These are phyloP conservation scores for Tromatobia lineatoria DNA, from an alignment of 2,888 invertebrate genomes.

Conservation along the genomic window DNA sequence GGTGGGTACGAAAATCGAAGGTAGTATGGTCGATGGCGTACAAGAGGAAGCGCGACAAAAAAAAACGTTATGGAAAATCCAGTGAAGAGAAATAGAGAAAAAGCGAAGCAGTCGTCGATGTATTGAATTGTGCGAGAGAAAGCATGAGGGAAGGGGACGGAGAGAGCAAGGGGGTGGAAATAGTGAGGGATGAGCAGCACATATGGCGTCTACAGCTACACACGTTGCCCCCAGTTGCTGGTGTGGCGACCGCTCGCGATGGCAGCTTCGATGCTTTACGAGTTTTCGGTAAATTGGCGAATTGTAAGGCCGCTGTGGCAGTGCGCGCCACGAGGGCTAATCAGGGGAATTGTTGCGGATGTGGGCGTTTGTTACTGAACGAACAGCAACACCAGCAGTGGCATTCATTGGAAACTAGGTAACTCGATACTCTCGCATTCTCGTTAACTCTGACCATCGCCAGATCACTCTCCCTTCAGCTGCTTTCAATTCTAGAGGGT, in stretches of 20 bases:
- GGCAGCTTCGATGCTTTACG: constrained; percentile 80
- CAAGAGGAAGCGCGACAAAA: constrained; percentile 60
- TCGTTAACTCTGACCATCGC: constrained; percentile 61
- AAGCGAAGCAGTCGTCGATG: constrained; percentile 68
- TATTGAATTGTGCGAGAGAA: constrained; percentile 59
- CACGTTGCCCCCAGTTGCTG: constrained; percentile 67
- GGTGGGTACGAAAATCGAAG: constrained; percentile 22
- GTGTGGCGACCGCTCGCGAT: constrained; percentile 68
- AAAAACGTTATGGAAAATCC: constrained; percentile 61
- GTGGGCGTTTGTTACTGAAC: constrained; percentile 80
- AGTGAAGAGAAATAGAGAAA: constrained; percentile 64
- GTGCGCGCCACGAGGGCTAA: constrained; percentile 75
- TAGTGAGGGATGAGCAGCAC: constrained; percentile 72
- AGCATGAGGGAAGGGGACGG: constrained; percentile 64
- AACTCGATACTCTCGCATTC: constrained; percentile 79
- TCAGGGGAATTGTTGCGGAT: constrained; percentile 83
- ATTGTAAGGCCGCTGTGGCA: constrained; percentile 78
- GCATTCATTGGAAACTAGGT: constrained; percentile 74
- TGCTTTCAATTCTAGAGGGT: constrained; percentile 66
- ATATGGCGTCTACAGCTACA: constrained; percentile 72
- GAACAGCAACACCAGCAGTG: constrained; percentile 51
- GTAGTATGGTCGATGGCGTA: constrained; percentile 27
- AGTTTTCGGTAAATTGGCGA: constrained; percentile 83
- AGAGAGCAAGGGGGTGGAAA: constrained; percentile 62
- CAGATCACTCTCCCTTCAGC: constrained; percentile 60